Conservation (phyloP, 1,140 invertebrate species). For the Centruroides sculpturatus region DNA sequence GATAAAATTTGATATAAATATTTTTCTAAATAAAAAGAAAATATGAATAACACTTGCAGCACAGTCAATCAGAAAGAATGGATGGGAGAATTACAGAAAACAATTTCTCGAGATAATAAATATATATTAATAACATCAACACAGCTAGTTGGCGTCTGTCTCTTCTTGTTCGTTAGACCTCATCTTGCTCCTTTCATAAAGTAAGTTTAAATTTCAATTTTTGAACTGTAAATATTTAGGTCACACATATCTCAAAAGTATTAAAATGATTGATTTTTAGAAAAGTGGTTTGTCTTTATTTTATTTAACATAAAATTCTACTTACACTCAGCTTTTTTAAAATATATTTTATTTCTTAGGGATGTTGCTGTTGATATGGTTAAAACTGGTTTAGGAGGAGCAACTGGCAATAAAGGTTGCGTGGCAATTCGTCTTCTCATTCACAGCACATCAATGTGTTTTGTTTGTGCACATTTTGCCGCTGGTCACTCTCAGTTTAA, state of each 20-base stretch:
- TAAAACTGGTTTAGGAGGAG: conserved; percentile 93
- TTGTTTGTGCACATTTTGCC: conserved; percentile 97
- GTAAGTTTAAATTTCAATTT: conserved; percentile 19
- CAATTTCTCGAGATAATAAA: conserved; percentile 68
- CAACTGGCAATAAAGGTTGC: conserved; percentile 89
- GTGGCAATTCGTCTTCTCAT: conserved; percentile 84
- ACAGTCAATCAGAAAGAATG: conserved; percentile 91
- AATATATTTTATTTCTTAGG: conserved; percentile 26
- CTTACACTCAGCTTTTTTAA: too few species aligned
- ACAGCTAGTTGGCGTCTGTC: conserved; percentile 93
- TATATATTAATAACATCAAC: conserved; percentile 89
- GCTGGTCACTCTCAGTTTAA: conserved; percentile 92
- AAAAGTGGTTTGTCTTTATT: too few species aligned
- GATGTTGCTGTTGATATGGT: conserved; percentile 90
- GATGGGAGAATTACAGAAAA: conserved; percentile 87
- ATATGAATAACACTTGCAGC: conserved; percentile 30
- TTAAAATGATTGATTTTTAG: too few species aligned
- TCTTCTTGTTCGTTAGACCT: conserved; percentile 85
- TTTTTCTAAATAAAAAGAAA: too few species aligned
- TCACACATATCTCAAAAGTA: too few species aligned
- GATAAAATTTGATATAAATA: too few species aligned
- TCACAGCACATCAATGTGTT: conserved; percentile 85
- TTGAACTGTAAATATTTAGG: neutral
- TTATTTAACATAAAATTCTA: too few species aligned
- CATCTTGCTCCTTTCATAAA: conserved; percentile 67